A percentile compares a stretch with the other conserved stretches of the same genome.
phyloP scores from a whole-genome alignment of 1,140 invertebrate species.

The Drosophila melanica region DNA sequence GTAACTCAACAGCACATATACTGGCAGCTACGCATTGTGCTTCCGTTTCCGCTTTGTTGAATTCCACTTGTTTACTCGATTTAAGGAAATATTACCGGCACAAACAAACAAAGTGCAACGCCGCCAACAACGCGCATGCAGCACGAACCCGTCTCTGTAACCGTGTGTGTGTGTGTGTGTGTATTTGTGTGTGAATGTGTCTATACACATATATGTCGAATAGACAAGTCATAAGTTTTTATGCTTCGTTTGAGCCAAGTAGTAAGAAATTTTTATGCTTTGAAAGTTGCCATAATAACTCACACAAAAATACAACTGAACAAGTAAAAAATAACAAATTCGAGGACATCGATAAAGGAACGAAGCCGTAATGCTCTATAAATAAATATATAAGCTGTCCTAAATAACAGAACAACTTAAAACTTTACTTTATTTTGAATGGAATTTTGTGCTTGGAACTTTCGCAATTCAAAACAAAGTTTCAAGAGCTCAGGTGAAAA shows the following conservation, averaged over 20 bases:
- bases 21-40: constrained; percentile 73
- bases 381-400: background rate
- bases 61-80: constrained; percentile 82
- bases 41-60: constrained; percentile 82
- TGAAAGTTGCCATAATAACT: constrained; percentile 76
- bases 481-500: too few relatives aligned
- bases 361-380: constrained; percentile 48
- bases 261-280: constrained; percentile 79
- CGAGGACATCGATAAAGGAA: constrained; percentile 6
- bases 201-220: constrained; percentile 47
- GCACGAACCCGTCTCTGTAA: constrained; percentile 31
- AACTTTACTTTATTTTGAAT: too few relatives aligned
- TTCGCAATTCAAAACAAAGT: too few relatives aligned
- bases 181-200: constrained; percentile 11
- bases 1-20: constrained; percentile 32
- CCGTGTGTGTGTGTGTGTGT: constrained; percentile 29
- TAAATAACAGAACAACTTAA: background rate
- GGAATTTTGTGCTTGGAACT: too few relatives aligned
- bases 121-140: constrained; percentile 36
- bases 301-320: constrained; percentile 43
- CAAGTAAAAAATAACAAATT: constrained; percentile 23
- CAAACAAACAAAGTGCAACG: constrained; percentile 79
- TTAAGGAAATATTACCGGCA: constrained; percentile 82
- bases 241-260: constrained; percentile 75
- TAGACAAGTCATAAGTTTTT: constrained; percentile 81